These are phyloP conservation scores for Pipistrellus pygmaeus DNA, from an alignment of 2,797 vertebrate genomes.

Conservation along the genomic window DNA sequence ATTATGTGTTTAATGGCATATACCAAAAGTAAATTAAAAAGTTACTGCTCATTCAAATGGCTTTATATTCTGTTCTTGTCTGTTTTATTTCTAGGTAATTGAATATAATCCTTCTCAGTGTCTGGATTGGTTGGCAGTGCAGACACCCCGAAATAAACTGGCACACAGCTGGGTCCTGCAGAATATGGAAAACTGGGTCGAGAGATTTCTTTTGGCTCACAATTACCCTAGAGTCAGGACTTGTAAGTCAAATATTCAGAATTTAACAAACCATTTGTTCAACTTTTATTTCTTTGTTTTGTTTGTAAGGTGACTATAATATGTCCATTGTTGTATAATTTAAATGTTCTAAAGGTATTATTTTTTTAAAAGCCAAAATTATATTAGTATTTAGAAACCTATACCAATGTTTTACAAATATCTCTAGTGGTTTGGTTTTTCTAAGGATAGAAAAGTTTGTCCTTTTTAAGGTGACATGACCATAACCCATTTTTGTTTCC, in stretches of 20 bases:
- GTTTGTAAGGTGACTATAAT: background rate
- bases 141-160: conserved; percentile 98
- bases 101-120: conserved; percentile 99
- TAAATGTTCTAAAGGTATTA: background rate
- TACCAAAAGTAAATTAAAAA: conserved; percentile 55
- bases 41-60: conserved; percentile 33
- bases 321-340: conserved; percentile 11
- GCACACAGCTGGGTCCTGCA: conserved; percentile 99
- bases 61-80: background rate
- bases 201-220: conserved; percentile 97
- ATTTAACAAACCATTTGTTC: conserved; percentile 59
- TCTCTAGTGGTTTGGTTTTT: background rate
- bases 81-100: conserved; percentile 92
- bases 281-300: conserved; percentile 48
- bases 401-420: conserved; percentile 21
- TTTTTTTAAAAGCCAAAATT: conserved; percentile 33
- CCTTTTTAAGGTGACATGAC: background rate
- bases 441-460: background rate
- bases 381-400: conserved; percentile 37
- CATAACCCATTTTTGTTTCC: conserved; percentile 9
- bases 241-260: conserved; percentile 90
- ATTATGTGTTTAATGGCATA: background rate
- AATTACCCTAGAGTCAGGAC: conserved; percentile 99
- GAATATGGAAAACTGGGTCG: conserved; percentile 99
- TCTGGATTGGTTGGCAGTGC: conserved; percentile 98